Percentiles rank a stretch among this genome's conserved stretches.
phyloP scores from a whole-genome alignment of 2,888 invertebrate genomes.

The Theodoxus fluviatilis region DNA sequence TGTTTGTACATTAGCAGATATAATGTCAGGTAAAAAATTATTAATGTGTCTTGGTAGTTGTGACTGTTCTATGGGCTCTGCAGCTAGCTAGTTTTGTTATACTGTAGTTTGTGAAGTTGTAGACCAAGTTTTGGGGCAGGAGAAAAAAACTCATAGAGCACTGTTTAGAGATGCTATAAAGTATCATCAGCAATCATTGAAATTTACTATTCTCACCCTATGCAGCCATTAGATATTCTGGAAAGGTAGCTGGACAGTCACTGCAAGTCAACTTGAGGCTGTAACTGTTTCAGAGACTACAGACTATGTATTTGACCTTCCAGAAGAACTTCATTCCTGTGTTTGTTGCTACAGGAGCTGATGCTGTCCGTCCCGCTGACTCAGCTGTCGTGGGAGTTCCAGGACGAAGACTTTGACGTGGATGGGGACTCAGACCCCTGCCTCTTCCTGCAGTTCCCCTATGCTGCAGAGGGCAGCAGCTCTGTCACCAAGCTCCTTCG shows the following conservation, averaged over 20 bases:
- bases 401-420: slow-evolving; percentile 83
- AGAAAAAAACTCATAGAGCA: too few relatives aligned
- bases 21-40: too few relatives aligned
- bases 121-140: too few relatives aligned
- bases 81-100: too few relatives aligned
- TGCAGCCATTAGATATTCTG: too few relatives aligned
- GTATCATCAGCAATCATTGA: background rate
- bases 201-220: background rate
- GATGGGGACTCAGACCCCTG: slow-evolving; percentile 85
- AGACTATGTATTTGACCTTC: background rate
- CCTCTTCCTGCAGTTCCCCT: slow-evolving; percentile 85
- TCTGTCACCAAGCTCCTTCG: slow-evolving; percentile 81
- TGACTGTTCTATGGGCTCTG: too few relatives aligned
- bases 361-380: slow-evolving; percentile 78
- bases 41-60: too few relatives aligned
- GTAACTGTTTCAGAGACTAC: background rate
- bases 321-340: background rate
- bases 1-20: too few relatives aligned
- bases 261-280: too few relatives aligned
- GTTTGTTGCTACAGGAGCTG: slow-evolving; percentile 42
- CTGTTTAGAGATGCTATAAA: too few relatives aligned
- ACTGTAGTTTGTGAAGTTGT: too few relatives aligned
- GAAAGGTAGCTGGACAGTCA: too few relatives aligned
- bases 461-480: slow-evolving; percentile 28
- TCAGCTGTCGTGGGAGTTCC: slow-evolving; percentile 91